phyloP scores from a whole-genome alignment of 1,140 invertebrate genomes.

The Adoxophyes honmai region DNA sequence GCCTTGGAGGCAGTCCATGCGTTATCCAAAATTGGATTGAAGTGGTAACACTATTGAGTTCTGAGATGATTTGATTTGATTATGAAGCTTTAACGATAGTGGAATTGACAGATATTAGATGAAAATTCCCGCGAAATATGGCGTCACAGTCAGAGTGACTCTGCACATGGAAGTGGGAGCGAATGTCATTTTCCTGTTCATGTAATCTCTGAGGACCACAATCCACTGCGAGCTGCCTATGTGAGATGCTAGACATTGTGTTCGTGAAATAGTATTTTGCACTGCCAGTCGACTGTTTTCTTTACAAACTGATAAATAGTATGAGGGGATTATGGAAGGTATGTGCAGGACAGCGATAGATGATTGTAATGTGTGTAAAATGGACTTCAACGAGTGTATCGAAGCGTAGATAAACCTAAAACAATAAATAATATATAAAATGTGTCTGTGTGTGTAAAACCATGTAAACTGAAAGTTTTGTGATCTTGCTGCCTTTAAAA shows the following conservation, averaged over 20 bases:
- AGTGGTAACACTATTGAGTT: too few relatives aligned
- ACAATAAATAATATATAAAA: conserved; percentile 65
- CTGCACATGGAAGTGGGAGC: conserved; percentile 63
- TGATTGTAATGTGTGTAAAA: conserved; percentile 45
- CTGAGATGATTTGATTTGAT: too few relatives aligned
- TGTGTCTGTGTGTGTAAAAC: conserved; percentile 24
- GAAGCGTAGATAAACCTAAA: conserved; percentile 71
- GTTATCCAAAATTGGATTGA: too few relatives aligned
- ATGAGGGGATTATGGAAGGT: conserved; percentile 37
- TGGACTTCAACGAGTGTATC: conserved; percentile 51
- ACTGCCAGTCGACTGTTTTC: conserved; percentile 31
- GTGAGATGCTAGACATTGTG: conserved; percentile 28
- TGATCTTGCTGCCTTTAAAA: conserved; percentile 8
- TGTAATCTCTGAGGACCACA: conserved; percentile 55
- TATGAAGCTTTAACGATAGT: not conserved
- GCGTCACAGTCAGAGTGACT: conserved; percentile 55
- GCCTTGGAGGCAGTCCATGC: not conserved
- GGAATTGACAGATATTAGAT: conserved; percentile 38
- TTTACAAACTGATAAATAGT: conserved; percentile 43
- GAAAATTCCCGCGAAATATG: conserved; percentile 63
- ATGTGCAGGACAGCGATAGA: conserved; percentile 44
- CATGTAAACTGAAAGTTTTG: conserved; percentile 19
- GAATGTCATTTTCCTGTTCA: conserved; percentile 68
- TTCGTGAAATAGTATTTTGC: conserved; percentile 36
- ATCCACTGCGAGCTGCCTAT: conserved; percentile 52